These are phyloP conservation scores for Morphnarchus princeps DNA, from an alignment of 2,113 vertebrate species.

Conservation along the genomic window DNA sequence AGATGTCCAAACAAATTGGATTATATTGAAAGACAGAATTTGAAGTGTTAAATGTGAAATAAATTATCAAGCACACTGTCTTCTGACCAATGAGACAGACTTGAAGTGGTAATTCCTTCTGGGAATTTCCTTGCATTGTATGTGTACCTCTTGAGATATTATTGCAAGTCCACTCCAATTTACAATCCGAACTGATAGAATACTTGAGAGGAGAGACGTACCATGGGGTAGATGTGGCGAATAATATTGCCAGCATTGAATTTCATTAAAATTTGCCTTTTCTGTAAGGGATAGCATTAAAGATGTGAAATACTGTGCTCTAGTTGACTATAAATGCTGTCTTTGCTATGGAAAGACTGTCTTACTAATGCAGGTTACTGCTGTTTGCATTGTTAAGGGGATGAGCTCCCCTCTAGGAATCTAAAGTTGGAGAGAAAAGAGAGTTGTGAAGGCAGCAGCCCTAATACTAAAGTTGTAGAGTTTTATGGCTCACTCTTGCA, in stretches of 20 bases:
- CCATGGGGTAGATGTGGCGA: background rate
- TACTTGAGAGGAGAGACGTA: background rate
- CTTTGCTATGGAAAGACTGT: background rate
- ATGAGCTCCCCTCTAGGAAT: background rate
- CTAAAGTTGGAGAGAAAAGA: background rate
- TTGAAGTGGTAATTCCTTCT: background rate
- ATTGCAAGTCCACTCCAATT: background rate
- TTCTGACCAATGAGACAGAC: background rate
- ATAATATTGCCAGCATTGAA: rapidly evolving
- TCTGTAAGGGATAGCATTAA: background rate
- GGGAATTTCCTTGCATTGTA: background rate
- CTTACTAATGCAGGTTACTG: background rate
- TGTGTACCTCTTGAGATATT: background rate
- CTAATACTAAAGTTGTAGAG: background rate
- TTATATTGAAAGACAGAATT: background rate
- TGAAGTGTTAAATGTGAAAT: background rate
- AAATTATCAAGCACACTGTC: background rate
- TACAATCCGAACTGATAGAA: background rate
- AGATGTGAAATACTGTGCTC: background rate
- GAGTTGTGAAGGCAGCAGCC: background rate
- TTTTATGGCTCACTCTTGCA: background rate
- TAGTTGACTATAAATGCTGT: background rate
- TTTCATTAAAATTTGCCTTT: background rate
- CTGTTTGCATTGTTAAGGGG: background rate
- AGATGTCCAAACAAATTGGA: background rate